These are phyloP conservation scores for Periparus ater DNA, from an alignment of 2,797 vertebrate genomes.

Conservation along the genomic window DNA sequence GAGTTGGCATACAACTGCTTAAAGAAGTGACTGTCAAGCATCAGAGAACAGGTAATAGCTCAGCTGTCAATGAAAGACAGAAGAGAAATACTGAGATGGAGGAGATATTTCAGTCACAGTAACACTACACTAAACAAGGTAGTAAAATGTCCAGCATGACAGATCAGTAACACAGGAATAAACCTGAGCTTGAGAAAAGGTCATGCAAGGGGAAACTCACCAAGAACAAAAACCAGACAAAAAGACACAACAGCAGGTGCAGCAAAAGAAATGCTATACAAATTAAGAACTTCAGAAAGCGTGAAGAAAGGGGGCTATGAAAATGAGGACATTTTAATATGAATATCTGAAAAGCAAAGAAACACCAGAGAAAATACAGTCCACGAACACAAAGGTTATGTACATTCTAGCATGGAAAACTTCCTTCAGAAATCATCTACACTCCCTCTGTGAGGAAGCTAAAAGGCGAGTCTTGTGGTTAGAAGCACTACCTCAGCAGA, in stretches of 20 bases:
- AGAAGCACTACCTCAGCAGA: not conserved
- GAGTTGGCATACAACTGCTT: not conserved
- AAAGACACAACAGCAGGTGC: not conserved
- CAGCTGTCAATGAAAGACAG: not conserved
- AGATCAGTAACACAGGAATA: not conserved
- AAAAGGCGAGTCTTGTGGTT: not conserved
- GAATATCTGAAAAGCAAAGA: not conserved
- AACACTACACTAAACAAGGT: not conserved
- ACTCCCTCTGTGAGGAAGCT: not conserved
- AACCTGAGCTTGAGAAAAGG: not conserved
- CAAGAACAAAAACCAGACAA: not conserved
- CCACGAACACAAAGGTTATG: not conserved
- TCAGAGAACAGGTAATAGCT: not conserved
- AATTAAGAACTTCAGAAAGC: not conserved
- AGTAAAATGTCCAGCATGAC: not conserved
- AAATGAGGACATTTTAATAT: not conserved
- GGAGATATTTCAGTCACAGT: not conserved
- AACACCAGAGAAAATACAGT: not conserved
- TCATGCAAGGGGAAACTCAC: not conserved
- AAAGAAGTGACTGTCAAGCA: not conserved
- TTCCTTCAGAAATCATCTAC: not conserved
- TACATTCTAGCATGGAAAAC: not conserved
- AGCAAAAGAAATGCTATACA: not conserved
- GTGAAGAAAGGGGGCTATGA: not conserved
- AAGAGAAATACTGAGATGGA: not conserved